Conservation (phyloP, 2,888 invertebrate genomes). For the Nipponacmea schrenckii region DNA sequence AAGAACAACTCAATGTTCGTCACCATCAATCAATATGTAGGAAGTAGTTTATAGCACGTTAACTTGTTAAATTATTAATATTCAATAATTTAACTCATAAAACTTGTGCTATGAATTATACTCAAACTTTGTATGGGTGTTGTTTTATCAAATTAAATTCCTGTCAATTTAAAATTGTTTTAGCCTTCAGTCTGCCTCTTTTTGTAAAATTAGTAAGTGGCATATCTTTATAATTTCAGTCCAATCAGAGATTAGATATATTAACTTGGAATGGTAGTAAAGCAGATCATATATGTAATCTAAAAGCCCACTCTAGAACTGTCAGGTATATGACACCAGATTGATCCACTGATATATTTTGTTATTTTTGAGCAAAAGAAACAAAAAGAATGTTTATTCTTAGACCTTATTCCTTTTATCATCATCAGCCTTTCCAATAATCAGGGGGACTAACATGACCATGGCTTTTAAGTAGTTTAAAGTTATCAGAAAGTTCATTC, state of each 20-base stretch:
- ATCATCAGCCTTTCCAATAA: no score
- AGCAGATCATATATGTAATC: conserved; percentile 50
- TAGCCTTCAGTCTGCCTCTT: no score
- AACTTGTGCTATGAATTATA: conserved; percentile 3
- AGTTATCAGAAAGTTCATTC: no score
- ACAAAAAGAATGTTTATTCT: no score
- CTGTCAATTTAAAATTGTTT: no score
- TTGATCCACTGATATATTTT: neutral
- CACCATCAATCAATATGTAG: neutral
- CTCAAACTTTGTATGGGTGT: neutral
- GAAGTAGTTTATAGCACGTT: neutral
- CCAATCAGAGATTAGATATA: conserved; percentile 77
- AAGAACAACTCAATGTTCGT: no score
- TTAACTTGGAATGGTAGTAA: conserved; percentile 75
- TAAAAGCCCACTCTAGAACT: conserved; percentile 66
- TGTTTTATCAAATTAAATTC: no score
- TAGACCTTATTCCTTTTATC: no score
- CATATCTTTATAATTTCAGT: conserved; percentile 33
- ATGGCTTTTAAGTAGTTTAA: no score
- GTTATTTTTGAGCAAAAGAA: no score
- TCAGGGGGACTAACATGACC: no score
- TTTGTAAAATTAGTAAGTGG: neutral
- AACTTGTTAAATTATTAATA: neutral
- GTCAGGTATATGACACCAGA: conserved; percentile 59
- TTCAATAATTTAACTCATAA: no score